Percentiles rank a stretch among this genome's conserved stretches.
Conservation (phyloP, 2,888 invertebrate species). For the Allophyes oxyacanthae region DNA sequence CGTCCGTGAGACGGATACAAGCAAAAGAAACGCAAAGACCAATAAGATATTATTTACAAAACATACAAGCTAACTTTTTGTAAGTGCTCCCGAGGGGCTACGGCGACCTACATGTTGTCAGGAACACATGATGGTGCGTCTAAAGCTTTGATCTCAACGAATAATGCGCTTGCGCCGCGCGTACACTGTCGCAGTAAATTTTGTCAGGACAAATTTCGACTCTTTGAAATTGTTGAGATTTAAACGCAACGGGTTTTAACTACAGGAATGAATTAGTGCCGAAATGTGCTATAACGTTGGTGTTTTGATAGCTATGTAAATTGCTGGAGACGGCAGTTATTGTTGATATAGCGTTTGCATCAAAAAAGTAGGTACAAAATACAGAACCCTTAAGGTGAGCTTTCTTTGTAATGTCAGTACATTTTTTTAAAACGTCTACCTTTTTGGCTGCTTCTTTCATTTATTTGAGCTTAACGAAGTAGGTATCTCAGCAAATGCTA, state of each 20-base stretch:
- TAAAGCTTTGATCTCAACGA: slow-evolving; percentile 71
- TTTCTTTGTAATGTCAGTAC: slow-evolving; percentile 10
- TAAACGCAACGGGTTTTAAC: slow-evolving; percentile 67
- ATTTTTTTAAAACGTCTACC: no score
- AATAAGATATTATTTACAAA: slow-evolving; percentile 85
- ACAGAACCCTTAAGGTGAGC: slow-evolving; percentile 8
- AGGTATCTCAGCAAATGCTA: no score
- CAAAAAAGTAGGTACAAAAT: slow-evolving; percentile 6
- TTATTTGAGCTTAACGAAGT: no score
- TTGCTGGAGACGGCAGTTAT: slow-evolving; percentile 46
- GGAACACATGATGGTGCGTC: slow-evolving; percentile 70
- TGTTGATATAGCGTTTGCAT: slow-evolving; percentile 16
- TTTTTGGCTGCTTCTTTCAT: no score
- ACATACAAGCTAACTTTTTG: slow-evolving; percentile 78
- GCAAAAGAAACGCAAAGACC: slow-evolving; percentile 58
- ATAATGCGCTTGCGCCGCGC: slow-evolving; percentile 63
- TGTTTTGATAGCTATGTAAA: slow-evolving; percentile 62
- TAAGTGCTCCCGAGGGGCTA: slow-evolving; percentile 76
- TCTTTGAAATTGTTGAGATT: slow-evolving; percentile 81
- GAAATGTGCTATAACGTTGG: slow-evolving; percentile 58
- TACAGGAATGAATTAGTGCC: slow-evolving; percentile 64
- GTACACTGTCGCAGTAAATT: slow-evolving; percentile 78
- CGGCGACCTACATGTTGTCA: slow-evolving; percentile 78
- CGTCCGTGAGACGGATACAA: slow-evolving; percentile 27
- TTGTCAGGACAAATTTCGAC: slow-evolving; percentile 86